A percentile compares a stretch with the other conserved stretches of the same genome.
phyloP scores from a whole-genome alignment of 1,140 invertebrate genomes.

The Drosophila novamexicana region DNA sequence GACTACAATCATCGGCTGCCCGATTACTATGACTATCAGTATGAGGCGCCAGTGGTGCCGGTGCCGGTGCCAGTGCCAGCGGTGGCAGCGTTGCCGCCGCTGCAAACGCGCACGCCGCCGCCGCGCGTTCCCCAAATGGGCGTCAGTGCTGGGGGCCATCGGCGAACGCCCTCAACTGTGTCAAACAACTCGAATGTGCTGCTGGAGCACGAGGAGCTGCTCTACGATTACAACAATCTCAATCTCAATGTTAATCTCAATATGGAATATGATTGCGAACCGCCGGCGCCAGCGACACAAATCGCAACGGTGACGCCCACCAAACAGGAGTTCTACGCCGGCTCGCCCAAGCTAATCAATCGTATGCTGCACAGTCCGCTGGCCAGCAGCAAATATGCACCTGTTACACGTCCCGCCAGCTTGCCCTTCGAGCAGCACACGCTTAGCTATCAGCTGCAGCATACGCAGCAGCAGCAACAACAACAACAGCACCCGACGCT shows the following conservation, averaged over 20 bases:
- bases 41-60: constrained; percentile 54
- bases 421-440: constrained; percentile 85
- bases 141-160: constrained; percentile 72
- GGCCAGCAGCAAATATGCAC: constrained; percentile 61
- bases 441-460: constrained; percentile 44
- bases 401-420: constrained; percentile 88
- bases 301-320: constrained; percentile 22
- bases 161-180: constrained; percentile 77
- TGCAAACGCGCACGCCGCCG: constrained; percentile 71
- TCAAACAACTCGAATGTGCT: constrained; percentile 83
- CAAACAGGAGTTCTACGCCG: constrained; percentile 73
- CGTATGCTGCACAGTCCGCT: constrained; percentile 72
- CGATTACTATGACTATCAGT: constrained; percentile 80
- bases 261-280: constrained; percentile 59
- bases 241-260: constrained; percentile 60
- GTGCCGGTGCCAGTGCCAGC: not conserved
- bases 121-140: constrained; percentile 82
- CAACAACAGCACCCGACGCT: constrained; percentile 47
- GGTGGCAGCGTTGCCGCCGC: constrained; percentile 11
- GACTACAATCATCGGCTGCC: constrained; percentile 80
- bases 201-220: constrained; percentile 78
- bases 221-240: constrained; percentile 84
- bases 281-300: constrained; percentile 1
- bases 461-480: not conserved
- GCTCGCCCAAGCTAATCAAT: constrained; percentile 73